Evolutionary conservation across 2,888 invertebrate genomes (phyloP).

Genomic region (Lasius platythorax): DNA sequence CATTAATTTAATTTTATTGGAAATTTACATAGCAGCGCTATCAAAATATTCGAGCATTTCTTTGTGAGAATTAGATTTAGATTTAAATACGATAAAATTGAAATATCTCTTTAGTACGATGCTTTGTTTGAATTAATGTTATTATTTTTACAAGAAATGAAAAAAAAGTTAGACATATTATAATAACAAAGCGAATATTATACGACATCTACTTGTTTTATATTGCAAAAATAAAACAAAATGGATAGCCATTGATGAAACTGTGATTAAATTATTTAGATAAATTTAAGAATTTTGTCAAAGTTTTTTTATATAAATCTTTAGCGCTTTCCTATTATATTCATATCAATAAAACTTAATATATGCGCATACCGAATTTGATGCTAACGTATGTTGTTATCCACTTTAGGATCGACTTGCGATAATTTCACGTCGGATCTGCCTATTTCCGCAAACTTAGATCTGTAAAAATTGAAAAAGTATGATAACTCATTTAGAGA

Average conservation of each 20-base stretch:
- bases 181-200: not conserved
- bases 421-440: conserved; percentile 82
- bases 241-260: not conserved
- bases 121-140: not conserved
- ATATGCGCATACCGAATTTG: conserved; percentile 77
- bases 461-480: conserved; percentile 77
- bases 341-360: not conserved
- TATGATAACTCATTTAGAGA: not conserved
- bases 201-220: not conserved
- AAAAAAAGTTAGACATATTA: not conserved
- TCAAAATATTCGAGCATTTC: not conserved
- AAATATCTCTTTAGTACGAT: not conserved
- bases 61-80: no score
- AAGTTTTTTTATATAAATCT: not conserved
- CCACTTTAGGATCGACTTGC: conserved; percentile 81
- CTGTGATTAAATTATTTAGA: not conserved
- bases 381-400: conserved; percentile 72
- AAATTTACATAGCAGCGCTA: not conserved
- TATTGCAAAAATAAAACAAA: not conserved
- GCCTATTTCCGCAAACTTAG: conserved; percentile 84
- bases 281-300: not conserved
- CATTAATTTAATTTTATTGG: not conserved
- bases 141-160: not conserved
- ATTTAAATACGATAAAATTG: no score
- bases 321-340: not conserved